A percentile compares a stretch with the other conserved stretches of the same genome.
phyloP scores from a whole-genome alignment of 2,113 vertebrate species.

The Leptosomus discolor region DNA sequence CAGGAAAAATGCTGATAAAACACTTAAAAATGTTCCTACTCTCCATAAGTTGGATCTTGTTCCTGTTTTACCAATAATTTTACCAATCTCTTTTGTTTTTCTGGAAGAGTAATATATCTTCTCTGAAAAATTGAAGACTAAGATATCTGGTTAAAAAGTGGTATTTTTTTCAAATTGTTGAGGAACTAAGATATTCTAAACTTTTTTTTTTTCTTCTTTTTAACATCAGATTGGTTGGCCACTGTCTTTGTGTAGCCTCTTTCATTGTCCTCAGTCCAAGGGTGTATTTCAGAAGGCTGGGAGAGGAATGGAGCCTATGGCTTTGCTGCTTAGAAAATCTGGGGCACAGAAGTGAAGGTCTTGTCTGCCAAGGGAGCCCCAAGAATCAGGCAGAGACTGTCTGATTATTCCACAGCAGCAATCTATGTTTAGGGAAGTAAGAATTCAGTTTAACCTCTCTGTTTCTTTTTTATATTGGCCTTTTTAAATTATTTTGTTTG shows the following conservation, averaged over 20 bases:
- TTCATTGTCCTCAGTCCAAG: neutral
- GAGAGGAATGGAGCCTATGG: neutral
- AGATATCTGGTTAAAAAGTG: neutral
- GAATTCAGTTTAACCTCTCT: neutral
- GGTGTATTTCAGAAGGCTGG: neutral
- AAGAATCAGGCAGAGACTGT: neutral
- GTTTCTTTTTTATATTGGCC: neutral
- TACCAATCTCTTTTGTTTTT: neutral
- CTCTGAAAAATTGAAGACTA: neutral
- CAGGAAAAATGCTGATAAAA: neutral
- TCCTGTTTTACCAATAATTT: neutral
- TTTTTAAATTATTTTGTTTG: neutral
- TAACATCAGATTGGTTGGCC: neutral
- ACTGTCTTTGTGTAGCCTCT: neutral
- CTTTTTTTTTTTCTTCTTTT: neutral
- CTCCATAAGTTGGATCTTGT: neutral
- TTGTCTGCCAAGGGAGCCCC: neutral
- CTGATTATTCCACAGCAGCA: neutral
- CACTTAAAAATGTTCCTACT: neutral
- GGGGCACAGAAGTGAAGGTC: neutral
- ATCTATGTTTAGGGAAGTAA: neutral
- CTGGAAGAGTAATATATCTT: neutral
- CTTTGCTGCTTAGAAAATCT: neutral
- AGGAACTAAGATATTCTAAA: neutral
- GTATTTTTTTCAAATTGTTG: neutral